These are phyloP conservation scores for Heliconius himera DNA, from an alignment of 1,140 invertebrate species.

Conservation along the genomic window DNA sequence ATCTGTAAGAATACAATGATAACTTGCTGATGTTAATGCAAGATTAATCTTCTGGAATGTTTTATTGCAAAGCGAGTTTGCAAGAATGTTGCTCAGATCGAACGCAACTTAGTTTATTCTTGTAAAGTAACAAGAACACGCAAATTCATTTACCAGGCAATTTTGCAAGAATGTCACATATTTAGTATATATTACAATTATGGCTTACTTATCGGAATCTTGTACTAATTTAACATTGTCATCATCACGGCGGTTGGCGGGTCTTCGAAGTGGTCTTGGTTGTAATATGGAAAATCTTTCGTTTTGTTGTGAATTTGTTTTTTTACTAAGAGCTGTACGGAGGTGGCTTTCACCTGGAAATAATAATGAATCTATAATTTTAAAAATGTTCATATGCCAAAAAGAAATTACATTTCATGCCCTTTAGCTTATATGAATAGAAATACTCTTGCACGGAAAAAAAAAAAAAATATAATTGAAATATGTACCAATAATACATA, in stretches of 20 bases:
- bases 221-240: slow-evolving; percentile 75
- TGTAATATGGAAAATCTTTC: slow-evolving; percentile 75
- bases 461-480: too few species aligned
- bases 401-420: too few species aligned
- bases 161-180: slow-evolving; percentile 12
- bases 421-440: too few species aligned
- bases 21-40: not conserved
- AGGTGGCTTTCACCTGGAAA: slow-evolving; percentile 77
- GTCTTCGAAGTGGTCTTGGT: slow-evolving; percentile 65
- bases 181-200: not conserved
- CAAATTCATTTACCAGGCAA: not conserved
- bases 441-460: too few species aligned
- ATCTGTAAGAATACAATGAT: not conserved
- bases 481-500: too few species aligned
- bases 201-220: slow-evolving; percentile 70
- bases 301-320: slow-evolving; percentile 53
- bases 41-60: not conserved
- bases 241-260: slow-evolving; percentile 54
- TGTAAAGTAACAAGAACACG: slow-evolving; percentile 7
- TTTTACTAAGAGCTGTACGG: slow-evolving; percentile 67
- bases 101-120: not conserved
- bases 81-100: not conserved
- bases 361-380: not conserved
- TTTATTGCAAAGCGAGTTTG: slow-evolving; percentile 1
- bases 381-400: too few species aligned